A percentile compares a stretch with the other conserved stretches of the same genome.
phyloP scores from a whole-genome alignment of 2,113 vertebrate genomes.

The Stigmatopora argus region DNA sequence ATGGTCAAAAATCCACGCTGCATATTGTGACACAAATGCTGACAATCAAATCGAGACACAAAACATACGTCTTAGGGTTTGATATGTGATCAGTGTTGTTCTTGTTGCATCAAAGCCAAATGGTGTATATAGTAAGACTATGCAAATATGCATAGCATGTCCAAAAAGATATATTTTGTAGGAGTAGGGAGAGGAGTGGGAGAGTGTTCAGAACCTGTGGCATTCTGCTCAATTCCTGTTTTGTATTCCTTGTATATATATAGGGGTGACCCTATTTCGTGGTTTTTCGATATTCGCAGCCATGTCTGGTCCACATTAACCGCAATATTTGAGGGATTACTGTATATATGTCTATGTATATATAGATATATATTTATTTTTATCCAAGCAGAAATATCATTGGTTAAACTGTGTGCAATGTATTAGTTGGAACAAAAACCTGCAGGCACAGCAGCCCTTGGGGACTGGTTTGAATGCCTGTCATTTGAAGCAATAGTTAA shows the following conservation, averaged over 20 bases:
- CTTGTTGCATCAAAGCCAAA: too few species aligned
- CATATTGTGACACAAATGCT: neutral
- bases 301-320: too few species aligned
- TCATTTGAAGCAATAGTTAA: slow-evolving; percentile 6
- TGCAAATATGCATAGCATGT: neutral
- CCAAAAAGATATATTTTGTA: neutral
- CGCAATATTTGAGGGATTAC: too few species aligned
- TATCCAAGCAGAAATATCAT: too few species aligned
- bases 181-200: neutral
- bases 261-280: too few species aligned
- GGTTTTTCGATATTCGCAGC: too few species aligned
- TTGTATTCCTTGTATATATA: slow-evolving; percentile 1
- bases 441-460: too few species aligned
- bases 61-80: too few species aligned
- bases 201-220: neutral
- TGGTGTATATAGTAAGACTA: neutral
- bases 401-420: too few species aligned
- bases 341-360: too few species aligned
- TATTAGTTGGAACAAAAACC: too few species aligned
- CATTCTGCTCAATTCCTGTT: slow-evolving; percentile 17
- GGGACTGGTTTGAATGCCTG: neutral
- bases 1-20: neutral
- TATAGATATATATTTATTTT: too few species aligned
- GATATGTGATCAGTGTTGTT: neutral
- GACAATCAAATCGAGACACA: neutral